Conservation (phyloP, 2,797 vertebrate species). For the Ctenochaetus hawaiiensis region DNA sequence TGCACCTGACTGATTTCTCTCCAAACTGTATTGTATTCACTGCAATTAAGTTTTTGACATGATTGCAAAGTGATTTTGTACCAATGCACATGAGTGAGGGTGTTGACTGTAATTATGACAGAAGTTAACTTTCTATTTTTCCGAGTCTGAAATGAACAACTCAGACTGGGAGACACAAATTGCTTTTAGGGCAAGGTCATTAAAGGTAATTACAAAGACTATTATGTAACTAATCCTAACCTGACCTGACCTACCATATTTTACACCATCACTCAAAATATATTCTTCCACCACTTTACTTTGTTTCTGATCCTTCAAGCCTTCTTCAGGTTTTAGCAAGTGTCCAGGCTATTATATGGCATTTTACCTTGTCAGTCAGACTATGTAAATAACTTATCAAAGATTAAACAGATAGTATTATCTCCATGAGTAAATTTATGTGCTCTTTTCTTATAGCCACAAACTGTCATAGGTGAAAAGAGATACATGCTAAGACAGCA, state of each 20-base stretch:
- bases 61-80: conserved; percentile 28
- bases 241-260: neutral
- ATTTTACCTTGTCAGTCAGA: neutral
- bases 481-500: conserved; percentile 47
- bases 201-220: neutral
- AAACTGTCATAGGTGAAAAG: neutral
- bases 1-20: conserved; percentile 46
- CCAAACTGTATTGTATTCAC: conserved; percentile 10
- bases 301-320: neutral
- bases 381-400: neutral
- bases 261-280: neutral
- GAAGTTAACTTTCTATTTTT: neutral
- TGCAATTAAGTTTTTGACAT: conserved; percentile 24
- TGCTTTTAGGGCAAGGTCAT: neutral
- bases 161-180: neutral
- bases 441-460: neutral
- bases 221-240: neutral
- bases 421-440: neutral
- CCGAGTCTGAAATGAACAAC: neutral
- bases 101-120: conserved; percentile 14
- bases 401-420: neutral
- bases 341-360: neutral
- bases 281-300: neutral
- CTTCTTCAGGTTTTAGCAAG: neutral
- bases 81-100: conserved; percentile 17